Conservation (phyloP, 2,888 invertebrate species). For the Odiellus spinosus region DNA sequence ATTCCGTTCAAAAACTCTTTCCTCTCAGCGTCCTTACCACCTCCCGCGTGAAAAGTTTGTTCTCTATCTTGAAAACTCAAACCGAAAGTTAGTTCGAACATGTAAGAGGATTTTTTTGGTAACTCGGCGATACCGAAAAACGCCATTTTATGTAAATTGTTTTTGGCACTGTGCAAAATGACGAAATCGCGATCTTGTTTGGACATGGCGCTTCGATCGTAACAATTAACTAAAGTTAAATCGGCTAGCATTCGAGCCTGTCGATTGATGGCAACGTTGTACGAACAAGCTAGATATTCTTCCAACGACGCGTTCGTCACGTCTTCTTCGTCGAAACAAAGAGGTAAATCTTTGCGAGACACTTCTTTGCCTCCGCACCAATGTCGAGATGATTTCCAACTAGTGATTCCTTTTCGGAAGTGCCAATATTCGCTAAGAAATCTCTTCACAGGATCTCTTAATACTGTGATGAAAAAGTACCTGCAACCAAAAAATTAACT, state of each 20-base stretch:
- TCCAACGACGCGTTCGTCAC: constrained; percentile 79
- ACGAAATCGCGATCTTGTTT: constrained; percentile 56
- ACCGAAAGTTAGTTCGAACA: constrained; percentile 90
- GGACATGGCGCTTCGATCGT: constrained; percentile 54
- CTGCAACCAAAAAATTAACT: constrained; percentile 33
- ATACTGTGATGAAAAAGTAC: constrained; percentile 89
- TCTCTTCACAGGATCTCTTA: constrained; percentile 80
- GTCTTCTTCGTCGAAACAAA: constrained; percentile 41
- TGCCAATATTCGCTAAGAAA: constrained; percentile 94
- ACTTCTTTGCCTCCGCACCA: constrained; percentile 46
- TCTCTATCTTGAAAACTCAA: constrained; percentile 56
- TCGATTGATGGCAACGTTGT: constrained; percentile 86
- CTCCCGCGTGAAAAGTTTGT: constrained; percentile 77
- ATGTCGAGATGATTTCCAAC: constrained; percentile 65
- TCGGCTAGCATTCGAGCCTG: constrained; percentile 97
- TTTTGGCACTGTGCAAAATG: constrained; percentile 84
- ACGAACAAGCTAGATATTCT: constrained; percentile 76
- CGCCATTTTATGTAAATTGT: constrained; percentile 83
- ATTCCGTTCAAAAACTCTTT: constrained; percentile 11
- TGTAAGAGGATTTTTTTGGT: constrained; percentile 45
- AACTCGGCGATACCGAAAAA: constrained; percentile 88
- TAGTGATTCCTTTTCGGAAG: constrained; percentile 76
- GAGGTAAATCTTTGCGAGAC: constrained; percentile 28
- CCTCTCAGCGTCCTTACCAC: constrained; percentile 37
- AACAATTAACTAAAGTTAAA: constrained; percentile 84